phyloP scores from a whole-genome alignment of 2,888 invertebrate genomes.

The Chrysolina americana region DNA sequence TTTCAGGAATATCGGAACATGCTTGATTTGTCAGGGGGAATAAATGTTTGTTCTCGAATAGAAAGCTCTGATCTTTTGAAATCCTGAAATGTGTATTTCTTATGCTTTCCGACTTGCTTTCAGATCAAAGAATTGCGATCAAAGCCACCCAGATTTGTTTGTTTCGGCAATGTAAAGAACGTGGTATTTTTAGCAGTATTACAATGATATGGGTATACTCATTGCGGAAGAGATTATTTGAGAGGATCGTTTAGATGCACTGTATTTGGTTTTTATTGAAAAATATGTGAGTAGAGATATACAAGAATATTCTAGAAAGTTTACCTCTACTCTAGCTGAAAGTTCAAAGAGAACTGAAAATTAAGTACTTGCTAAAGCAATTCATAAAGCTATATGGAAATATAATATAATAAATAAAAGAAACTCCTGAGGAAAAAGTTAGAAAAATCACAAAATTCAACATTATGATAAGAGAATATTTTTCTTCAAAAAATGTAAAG shows the following conservation, averaged over 20 bases:
- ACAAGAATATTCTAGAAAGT: background rate
- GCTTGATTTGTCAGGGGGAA: conserved; percentile 16
- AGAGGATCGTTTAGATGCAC: too few species aligned
- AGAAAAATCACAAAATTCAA: too few species aligned
- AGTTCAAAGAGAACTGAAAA: too few species aligned
- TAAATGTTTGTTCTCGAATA: conserved; percentile 24
- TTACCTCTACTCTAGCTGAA: too few species aligned
- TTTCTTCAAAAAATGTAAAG: too few species aligned
- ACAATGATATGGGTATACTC: conserved; percentile 5
- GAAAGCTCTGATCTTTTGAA: conserved; percentile 31
- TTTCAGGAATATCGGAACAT: background rate
- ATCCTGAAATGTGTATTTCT: conserved; percentile 28
- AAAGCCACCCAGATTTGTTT: conserved; percentile 21
- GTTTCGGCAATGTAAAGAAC: conserved; percentile 19
- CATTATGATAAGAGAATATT: too few species aligned
- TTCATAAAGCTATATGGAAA: too few species aligned
- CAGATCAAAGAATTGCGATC: conserved; percentile 29
- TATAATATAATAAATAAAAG: too few species aligned
- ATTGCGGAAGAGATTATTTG: background rate
- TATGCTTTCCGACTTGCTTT: conserved; percentile 1
- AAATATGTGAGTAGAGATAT: background rate
- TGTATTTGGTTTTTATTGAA: background rate
- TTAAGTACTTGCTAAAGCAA: too few species aligned
- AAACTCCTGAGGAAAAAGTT: too few species aligned
- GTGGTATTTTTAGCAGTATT: background rate